Conservation (phyloP, 2,113 vertebrate species). For the Pterophyllum scalare region DNA sequence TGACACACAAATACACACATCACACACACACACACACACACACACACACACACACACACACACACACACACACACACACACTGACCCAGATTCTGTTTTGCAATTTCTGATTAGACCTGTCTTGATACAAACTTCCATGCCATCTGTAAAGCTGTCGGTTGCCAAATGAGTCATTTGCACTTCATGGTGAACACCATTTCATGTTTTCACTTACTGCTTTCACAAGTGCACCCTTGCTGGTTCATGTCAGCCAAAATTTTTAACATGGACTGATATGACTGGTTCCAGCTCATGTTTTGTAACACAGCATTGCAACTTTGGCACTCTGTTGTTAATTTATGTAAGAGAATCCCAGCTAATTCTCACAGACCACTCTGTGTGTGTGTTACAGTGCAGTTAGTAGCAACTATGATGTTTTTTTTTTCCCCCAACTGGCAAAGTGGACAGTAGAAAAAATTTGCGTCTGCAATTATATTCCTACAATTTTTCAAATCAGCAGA, state of each 20-base stretch:
- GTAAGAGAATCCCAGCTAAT: background rate
- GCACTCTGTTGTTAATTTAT: constrained; percentile 4
- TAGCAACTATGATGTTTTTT: background rate
- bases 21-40: no score
- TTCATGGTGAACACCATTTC: background rate
- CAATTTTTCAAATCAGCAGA: background rate
- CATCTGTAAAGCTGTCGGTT: constrained; percentile 14
- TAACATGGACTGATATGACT: background rate
- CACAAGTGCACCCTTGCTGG: background rate
- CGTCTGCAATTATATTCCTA: background rate
- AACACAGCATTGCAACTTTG: constrained; percentile 14
- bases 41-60: background rate
- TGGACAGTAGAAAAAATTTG: background rate
- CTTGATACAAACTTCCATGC: constrained; percentile 15
- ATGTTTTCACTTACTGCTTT: background rate
- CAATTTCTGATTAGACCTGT: constrained; percentile 31
- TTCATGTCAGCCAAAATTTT: background rate
- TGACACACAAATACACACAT: background rate
- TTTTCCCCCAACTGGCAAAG: no score
- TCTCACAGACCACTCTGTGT: background rate
- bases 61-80: no score
- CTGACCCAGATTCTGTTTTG: background rate
- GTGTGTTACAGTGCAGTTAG: background rate
- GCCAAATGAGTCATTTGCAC: constrained; percentile 8
- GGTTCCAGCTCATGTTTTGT: background rate